These are phyloP conservation scores for Lithobates sylvaticus DNA, from an alignment of 2,797 vertebrate species.

Conservation along the genomic window DNA sequence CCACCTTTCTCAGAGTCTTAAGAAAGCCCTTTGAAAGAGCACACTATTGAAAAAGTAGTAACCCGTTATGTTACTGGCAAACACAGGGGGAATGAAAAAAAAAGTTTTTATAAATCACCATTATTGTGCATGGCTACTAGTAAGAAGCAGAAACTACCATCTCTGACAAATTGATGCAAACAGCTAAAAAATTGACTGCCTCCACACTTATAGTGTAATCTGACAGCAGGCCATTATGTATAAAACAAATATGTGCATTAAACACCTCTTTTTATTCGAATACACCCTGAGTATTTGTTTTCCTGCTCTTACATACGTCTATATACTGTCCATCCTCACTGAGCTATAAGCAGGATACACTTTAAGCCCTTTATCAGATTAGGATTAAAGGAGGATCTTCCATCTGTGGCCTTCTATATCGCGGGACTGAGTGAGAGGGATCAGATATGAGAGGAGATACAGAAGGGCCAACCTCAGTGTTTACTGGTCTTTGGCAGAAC, in stretches of 20 bases:
- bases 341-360: conserved; percentile 56
- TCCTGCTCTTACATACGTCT: neutral
- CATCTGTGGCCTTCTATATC: conserved; percentile 49
- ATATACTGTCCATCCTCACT: conserved; percentile 17
- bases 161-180: neutral
- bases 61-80: too few relatives aligned
- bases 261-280: neutral
- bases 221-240: neutral
- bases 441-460: conserved; percentile 35
- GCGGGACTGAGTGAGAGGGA: conserved; percentile 9
- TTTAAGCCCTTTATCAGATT: conserved; percentile 59
- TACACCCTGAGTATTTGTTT: neutral
- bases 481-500: neutral
- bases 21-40: too few relatives aligned
- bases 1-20: too few relatives aligned
- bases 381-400: conserved; percentile 52
- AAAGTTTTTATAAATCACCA: too few relatives aligned
- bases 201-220: neutral
- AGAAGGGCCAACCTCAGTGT: neutral
- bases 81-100: too few relatives aligned
- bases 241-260: neutral
- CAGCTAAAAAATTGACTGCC: too few relatives aligned
- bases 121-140: too few relatives aligned
- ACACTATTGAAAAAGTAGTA: too few relatives aligned
- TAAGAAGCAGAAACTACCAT: neutral